A percentile compares a stretch with the other conserved stretches of the same genome.
phyloP scores from a whole-genome alignment of 2,888 invertebrate species.

The Parelbella ahira region DNA sequence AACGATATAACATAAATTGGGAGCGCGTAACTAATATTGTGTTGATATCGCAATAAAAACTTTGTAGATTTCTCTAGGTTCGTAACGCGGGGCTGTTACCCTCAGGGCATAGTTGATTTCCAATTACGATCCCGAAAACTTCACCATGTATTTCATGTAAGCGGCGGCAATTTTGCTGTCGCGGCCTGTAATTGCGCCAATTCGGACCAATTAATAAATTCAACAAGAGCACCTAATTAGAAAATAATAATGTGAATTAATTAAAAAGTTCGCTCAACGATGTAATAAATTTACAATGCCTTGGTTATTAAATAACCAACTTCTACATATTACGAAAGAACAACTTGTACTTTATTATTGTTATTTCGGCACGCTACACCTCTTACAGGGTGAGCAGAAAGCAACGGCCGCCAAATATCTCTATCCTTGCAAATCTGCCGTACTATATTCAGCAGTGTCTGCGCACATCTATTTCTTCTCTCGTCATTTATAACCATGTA shows the following conservation, averaged over 20 bases:
- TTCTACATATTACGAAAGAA: too few species aligned
- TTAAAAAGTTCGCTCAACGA: constrained; percentile 35
- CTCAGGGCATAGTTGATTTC: constrained; percentile 52
- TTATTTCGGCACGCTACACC: too few species aligned
- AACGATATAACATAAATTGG: background rate
- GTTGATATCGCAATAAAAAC: constrained; percentile 1
- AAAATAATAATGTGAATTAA: constrained; percentile 38
- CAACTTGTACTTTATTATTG: too few species aligned
- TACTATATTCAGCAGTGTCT: too few species aligned
- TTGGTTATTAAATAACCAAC: too few species aligned
- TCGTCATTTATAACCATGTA: too few species aligned
- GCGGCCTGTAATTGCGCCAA: constrained; percentile 46
- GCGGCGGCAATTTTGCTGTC: constrained; percentile 51
- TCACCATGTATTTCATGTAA: constrained; percentile 54
- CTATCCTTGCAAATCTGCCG: too few species aligned
- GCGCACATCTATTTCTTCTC: too few species aligned
- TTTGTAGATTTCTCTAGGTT: background rate
- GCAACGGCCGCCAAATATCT: too few species aligned
- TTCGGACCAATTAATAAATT: constrained; percentile 49
- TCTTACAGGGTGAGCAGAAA: too few species aligned
- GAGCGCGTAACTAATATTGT: background rate
- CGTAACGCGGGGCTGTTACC: constrained; percentile 43
- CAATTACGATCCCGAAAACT: constrained; percentile 61
- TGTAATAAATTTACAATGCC: too few species aligned
- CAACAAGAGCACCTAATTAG: constrained; percentile 30